A percentile compares a stretch with the other conserved stretches of the same genome.
Evolutionary conservation across 2,797 vertebrate species (phyloP).

Genomic region (Octomys mimax): DNA sequence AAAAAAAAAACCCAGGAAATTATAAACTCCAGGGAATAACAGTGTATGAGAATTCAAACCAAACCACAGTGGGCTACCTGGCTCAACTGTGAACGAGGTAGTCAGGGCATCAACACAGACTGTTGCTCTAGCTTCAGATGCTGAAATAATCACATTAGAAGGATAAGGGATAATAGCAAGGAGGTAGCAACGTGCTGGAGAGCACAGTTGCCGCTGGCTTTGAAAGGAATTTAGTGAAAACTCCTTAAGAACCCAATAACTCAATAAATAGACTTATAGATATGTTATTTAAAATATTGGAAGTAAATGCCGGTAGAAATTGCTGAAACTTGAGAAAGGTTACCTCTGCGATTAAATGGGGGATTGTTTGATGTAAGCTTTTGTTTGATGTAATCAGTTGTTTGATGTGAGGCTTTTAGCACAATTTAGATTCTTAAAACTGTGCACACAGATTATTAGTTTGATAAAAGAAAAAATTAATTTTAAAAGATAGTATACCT

Average conservation of each 20-base stretch:
- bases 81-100: not conserved
- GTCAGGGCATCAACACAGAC: not conserved
- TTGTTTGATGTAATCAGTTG: not conserved
- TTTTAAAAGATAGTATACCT: not conserved
- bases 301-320: constrained; percentile 14
- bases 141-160: not conserved
- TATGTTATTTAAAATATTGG: constrained; percentile 20
- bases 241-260: not conserved
- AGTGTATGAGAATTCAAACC: not conserved
- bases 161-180: not conserved
- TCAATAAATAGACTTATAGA: not conserved
- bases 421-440: not conserved
- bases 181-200: not conserved
- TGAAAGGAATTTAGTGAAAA: constrained; percentile 24
- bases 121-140: constrained; percentile 12
- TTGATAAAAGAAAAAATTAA: constrained; percentile 23
- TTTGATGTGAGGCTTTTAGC: constrained; percentile 1
- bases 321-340: not conserved
- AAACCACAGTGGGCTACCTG: not conserved
- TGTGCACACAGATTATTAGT: not conserved
- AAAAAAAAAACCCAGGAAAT: not conserved
- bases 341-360: not conserved
- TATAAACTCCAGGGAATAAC: constrained; percentile 50
- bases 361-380: not conserved
- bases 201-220: not conserved